Conservation (phyloP, 2,888 invertebrate species). For the Aspidapion aeneum region DNA sequence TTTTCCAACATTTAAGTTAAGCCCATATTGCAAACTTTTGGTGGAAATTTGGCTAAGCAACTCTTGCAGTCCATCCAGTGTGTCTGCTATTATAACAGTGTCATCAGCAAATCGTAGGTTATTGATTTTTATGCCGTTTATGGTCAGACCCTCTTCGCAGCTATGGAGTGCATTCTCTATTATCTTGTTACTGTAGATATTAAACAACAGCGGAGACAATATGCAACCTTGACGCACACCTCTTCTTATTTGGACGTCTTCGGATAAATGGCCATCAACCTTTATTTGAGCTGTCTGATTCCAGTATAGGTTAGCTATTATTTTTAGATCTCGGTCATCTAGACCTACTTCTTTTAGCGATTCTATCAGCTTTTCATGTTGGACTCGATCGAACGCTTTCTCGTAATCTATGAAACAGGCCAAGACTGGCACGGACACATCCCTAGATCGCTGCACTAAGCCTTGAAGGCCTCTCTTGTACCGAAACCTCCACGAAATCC, state of each 20-base stretch:
- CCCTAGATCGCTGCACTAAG: constrained; percentile 1
- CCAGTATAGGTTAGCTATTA: constrained; percentile 3
- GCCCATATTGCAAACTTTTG: not conserved
- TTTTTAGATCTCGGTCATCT: not conserved
- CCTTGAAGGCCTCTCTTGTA: not conserved
- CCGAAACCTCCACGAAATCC: constrained; percentile 4
- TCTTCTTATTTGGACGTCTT: constrained; percentile 1
- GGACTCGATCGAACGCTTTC: constrained; percentile 2
- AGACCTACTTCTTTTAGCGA: not conserved
- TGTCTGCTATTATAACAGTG: not conserved
- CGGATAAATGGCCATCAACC: not conserved
- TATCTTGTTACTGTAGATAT: constrained; percentile 1
- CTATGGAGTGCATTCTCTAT: constrained; percentile 1
- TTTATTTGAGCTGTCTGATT: constrained; percentile 2
- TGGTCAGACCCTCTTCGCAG: not conserved
- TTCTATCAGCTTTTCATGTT: not conserved
- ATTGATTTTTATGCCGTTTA: not conserved
- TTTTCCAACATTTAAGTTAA: no score
- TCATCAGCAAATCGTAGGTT: not conserved
- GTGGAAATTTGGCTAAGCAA: not conserved
- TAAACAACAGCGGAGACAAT: not conserved
- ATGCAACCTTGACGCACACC: not conserved
- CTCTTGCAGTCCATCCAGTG: not conserved
- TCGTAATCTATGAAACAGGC: not conserved
- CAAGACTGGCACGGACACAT: constrained; percentile 1